Conservation (phyloP, 1,140 invertebrate genomes). For the Drepana arcuata region DNA sequence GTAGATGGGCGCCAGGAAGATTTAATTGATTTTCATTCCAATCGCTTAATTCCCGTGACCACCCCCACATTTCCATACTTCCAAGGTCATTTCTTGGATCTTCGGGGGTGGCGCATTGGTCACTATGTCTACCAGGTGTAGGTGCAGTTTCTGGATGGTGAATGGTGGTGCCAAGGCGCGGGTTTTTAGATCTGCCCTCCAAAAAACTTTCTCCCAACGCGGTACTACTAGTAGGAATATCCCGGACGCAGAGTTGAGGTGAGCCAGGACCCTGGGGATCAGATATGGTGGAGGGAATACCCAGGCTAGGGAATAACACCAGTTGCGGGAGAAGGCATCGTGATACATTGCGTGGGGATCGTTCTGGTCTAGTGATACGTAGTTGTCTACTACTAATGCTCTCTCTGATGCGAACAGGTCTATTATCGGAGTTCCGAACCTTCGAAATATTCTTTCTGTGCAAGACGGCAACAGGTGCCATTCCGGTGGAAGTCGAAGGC, state of each 20-base stretch:
- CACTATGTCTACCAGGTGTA: conserved; percentile 13
- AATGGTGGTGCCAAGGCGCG: conserved; percentile 14
- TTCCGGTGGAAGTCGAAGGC: conserved; percentile 4
- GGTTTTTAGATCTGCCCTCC: conserved; percentile 16
- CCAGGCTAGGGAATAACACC: conserved; percentile 36
- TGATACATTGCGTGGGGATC: conserved; percentile 5
- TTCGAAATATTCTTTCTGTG: conserved; percentile 6
- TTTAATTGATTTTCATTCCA: neutral
- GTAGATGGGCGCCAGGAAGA: conserved; percentile 19
- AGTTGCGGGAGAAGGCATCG: conserved; percentile 30
- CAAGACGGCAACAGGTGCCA: conserved; percentile 3
- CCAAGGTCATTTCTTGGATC: neutral
- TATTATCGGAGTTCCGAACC: conserved; percentile 1
- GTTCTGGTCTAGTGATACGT: conserved; percentile 1
- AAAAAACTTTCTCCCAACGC: conserved; percentile 25
- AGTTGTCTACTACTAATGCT: conserved; percentile 1
- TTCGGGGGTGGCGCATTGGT: conserved; percentile 3
- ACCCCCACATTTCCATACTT: conserved; percentile 9
- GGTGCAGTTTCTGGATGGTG: conserved; percentile 9
- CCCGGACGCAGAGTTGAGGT: conserved; percentile 13
- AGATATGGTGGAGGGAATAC: conserved; percentile 36
- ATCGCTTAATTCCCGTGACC: conserved; percentile 2
- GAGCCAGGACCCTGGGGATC: conserved; percentile 17
- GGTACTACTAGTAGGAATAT: conserved; percentile 18
- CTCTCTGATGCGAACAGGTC: conserved; percentile 1